phyloP scores from a whole-genome alignment of 2,113 vertebrate species.

The Crocuta crocuta region DNA sequence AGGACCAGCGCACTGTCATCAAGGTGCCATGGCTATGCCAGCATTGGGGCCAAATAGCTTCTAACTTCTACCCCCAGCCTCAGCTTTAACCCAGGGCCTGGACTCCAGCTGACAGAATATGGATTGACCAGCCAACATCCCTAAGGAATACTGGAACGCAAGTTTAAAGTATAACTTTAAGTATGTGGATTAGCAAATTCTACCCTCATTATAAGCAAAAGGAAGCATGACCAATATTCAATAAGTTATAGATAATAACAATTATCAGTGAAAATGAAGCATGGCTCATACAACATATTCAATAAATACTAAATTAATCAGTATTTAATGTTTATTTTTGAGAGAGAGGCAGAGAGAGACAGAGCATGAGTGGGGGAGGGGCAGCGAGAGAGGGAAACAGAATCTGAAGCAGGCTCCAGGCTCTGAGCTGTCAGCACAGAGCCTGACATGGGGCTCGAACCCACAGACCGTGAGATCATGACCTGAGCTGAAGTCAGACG shows the following conservation, averaged over 20 bases:
- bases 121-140: not conserved
- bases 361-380: too few species aligned
- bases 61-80: not conserved
- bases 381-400: too few species aligned
- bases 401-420: too few species aligned
- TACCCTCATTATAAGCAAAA: constrained; percentile 2
- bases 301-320: not conserved
- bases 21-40: not conserved
- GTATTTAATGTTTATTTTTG: not conserved
- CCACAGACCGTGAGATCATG: too few species aligned
- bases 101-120: not conserved
- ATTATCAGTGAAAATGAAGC: not conserved
- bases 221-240: constrained; percentile 28
- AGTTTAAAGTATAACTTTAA: constrained; percentile 8
- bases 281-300: not conserved
- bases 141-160: not conserved
- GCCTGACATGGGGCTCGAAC: too few species aligned
- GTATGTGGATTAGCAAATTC: not conserved
- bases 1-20: not conserved
- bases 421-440: too few species aligned
- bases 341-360: too few species aligned
- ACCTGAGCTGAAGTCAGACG: too few species aligned
- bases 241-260: not conserved
- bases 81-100: not conserved
- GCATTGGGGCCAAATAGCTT: not conserved